These are phyloP conservation scores for Arothron firmamentum DNA, from an alignment of 2,113 vertebrate species.

Conservation along the genomic window DNA sequence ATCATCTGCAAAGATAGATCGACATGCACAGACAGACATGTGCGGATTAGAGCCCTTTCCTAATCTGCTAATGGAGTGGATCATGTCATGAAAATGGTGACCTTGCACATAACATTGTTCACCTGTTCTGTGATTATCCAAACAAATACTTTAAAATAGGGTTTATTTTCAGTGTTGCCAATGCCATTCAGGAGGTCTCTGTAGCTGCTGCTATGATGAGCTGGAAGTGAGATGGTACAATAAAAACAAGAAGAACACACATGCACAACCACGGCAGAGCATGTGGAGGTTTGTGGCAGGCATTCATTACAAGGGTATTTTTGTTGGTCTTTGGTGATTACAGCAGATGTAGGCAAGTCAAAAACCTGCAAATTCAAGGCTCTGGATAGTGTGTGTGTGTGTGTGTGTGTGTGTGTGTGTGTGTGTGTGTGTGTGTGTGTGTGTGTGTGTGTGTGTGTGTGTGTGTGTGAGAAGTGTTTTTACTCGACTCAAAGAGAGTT, in stretches of 20 bases:
- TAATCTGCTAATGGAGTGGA: background rate
- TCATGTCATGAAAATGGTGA: background rate
- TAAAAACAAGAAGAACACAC: slow-evolving; percentile 12
- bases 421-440: slow-evolving; percentile 16
- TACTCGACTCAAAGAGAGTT: slow-evolving; percentile 2
- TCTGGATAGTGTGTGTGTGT: slow-evolving; percentile 8
- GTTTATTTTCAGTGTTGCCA: slow-evolving; percentile 25
- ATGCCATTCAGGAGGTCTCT: slow-evolving; percentile 11
- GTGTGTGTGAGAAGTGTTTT: slow-evolving; percentile 6
- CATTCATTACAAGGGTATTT: too few relatives aligned
- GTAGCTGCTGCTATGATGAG: slow-evolving; percentile 11
- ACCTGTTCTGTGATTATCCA: slow-evolving; percentile 8
- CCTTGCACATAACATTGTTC: slow-evolving; percentile 5
- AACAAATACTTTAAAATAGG: slow-evolving; percentile 8
- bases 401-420: slow-evolving; percentile 4
- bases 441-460: slow-evolving; percentile 13
- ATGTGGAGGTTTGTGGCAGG: too few relatives aligned
- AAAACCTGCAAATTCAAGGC: background rate
- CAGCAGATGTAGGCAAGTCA: too few relatives aligned
- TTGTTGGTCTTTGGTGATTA: too few relatives aligned
- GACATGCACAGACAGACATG: background rate
- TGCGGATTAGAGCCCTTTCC: slow-evolving; percentile 4
- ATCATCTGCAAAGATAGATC: too few relatives aligned
- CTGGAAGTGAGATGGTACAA: slow-evolving; percentile 3
- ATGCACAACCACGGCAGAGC: background rate